Conservation (phyloP, 2,797 vertebrate genomes). For the Cynopterus sphinx region DNA sequence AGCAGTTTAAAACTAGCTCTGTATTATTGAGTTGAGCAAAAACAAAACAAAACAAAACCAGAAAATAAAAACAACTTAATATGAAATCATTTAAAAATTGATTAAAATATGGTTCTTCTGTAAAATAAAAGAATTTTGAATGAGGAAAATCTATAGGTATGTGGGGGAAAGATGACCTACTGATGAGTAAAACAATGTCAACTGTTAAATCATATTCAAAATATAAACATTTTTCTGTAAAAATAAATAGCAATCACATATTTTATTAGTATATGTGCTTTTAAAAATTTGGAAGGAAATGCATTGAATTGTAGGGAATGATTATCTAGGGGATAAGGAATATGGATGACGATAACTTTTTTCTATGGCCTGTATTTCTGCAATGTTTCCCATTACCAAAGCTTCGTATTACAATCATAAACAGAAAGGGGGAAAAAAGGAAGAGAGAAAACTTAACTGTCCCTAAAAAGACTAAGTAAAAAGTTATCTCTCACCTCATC, state of each 20-base stretch:
- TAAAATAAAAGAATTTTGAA: background rate
- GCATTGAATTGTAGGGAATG: background rate
- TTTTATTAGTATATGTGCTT: background rate
- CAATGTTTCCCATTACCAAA: constrained; percentile 40
- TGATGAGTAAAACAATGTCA: background rate
- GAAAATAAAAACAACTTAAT: background rate
- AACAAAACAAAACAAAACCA: background rate
- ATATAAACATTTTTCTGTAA: background rate
- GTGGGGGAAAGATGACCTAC: background rate
- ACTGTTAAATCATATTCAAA: background rate
- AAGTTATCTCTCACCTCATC: background rate
- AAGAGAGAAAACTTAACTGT: background rate
- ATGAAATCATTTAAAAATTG: background rate
- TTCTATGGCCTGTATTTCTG: constrained; percentile 6
- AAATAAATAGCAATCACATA: background rate
- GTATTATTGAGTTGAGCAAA: background rate
- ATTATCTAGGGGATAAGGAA: background rate
- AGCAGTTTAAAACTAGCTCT: background rate
- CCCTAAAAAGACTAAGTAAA: constrained; percentile 11
- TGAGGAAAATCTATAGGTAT: background rate
- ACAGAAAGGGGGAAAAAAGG: background rate
- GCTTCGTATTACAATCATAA: background rate
- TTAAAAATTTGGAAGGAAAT: background rate
- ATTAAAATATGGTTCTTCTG: background rate
- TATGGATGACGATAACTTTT: background rate